Conservation (phyloP, 2,888 invertebrate genomes). For the Hesperia comma region DNA sequence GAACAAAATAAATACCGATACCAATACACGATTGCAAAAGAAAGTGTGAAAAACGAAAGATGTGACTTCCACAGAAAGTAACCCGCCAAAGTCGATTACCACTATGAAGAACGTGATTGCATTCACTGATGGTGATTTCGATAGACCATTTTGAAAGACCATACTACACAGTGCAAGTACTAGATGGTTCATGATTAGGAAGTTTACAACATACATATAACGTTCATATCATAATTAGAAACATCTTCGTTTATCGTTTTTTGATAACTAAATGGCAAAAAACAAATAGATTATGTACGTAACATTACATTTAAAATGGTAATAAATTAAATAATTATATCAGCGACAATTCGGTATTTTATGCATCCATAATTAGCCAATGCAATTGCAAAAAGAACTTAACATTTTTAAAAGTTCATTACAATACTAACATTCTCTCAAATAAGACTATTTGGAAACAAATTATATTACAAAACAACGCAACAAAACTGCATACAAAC, state of each 20-base stretch:
- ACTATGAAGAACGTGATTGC: too few species aligned
- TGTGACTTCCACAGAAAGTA: neutral
- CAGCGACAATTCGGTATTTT: neutral
- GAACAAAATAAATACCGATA: neutral
- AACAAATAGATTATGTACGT: too few species aligned
- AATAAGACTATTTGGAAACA: neutral
- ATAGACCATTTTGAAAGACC: too few species aligned
- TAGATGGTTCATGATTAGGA: too few species aligned
- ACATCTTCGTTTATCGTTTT: too few species aligned
- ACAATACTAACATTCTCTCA: neutral
- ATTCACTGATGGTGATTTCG: too few species aligned
- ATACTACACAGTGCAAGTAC: too few species aligned
- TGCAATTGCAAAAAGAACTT: neutral
- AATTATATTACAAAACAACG: neutral
- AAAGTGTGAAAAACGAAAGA: neutral
- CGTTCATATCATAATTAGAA: too few species aligned
- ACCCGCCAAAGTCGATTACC: neutral
- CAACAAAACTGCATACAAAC: neutral
- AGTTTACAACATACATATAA: too few species aligned
- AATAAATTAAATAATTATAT: slow-evolving; percentile 3
- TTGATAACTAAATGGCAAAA: too few species aligned
- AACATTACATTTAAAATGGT: neutral
- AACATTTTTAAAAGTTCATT: neutral
- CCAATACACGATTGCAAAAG: neutral
- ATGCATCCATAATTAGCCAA: neutral